A percentile compares a stretch with the other conserved stretches of the same genome.
Evolutionary conservation across 2,797 vertebrate genomes (phyloP).

Genomic region (Pangasius sanitwongsei): DNA sequence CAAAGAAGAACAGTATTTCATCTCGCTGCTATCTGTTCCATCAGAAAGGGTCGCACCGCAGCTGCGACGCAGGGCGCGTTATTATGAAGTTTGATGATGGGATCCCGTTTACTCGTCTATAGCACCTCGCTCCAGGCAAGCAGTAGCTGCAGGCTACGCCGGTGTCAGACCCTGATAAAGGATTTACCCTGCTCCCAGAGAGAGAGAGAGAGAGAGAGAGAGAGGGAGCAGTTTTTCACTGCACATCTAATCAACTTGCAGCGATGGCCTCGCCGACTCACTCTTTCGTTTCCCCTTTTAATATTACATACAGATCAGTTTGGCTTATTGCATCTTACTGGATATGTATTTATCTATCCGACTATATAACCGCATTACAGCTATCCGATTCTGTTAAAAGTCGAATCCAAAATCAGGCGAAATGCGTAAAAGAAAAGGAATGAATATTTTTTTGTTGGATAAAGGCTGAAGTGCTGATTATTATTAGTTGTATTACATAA

Average conservation of each 20-base stretch:
- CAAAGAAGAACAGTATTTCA: conserved; percentile 89
- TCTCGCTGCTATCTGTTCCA: conserved; percentile 87
- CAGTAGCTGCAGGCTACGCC: conserved; percentile 91
- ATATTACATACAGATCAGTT: conserved; percentile 61
- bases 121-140: conserved; percentile 85
- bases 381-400: conserved; percentile 12
- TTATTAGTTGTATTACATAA: background rate
- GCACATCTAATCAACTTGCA: conserved; percentile 85
- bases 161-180: conserved; percentile 97
- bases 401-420: background rate
- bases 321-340: conserved; percentile 58
- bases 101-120: conserved; percentile 77
- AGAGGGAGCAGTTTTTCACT: conserved; percentile 73
- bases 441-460: background rate
- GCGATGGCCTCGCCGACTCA: conserved; percentile 74
- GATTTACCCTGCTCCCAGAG: conserved; percentile 82
- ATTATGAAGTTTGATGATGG: conserved; percentile 94
- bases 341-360: conserved; percentile 54
- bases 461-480: background rate
- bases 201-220: conserved; percentile 34
- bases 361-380: conserved; percentile 32
- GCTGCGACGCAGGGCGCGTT: conserved; percentile 90
- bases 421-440: background rate
- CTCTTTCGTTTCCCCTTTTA: conserved; percentile 55
- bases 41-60: conserved; percentile 96